Evolutionary conservation across 53 echinoderm and acorn worm species (phyloP), one percentile per base, ranked within the genome.

Genomic region (Glandiceps talaboti): DNA sequence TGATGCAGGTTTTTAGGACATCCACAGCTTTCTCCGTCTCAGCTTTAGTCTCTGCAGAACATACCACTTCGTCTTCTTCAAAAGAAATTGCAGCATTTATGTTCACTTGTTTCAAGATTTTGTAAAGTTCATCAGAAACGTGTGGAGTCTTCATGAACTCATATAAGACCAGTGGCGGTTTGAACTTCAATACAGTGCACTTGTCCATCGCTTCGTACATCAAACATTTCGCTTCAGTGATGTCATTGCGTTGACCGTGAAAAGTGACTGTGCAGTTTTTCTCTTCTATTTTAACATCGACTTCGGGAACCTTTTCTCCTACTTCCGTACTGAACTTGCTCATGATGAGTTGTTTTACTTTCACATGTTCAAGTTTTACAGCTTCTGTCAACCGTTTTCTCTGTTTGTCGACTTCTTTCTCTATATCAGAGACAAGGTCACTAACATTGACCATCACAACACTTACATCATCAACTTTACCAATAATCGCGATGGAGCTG

Each of bases 91-190:
- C 81, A 72, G 84, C 87, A 29, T 31, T n/a, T 10, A 84, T 83
- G 0, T 74, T 30, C 33, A 31, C 28, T 32, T 83, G 80, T 32
- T 74, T 76, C 1, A 87, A 32, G 6, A 84, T 73, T 30, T 87
- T 80, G 75, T 87, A 83, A 74, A 87, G 72, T 83, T 87, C 83
- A 28, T 87, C 83, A 1, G 1, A 26, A 26, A 76, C 74, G 73
- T 0, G 27, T 0, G 64, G 6, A 12, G 6, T 6, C 64, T 45
- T 6, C 20, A 45, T 6, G 20, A 45, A 45, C 6, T 45, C 6
- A 45, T 12, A 20, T 20, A 12, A 20, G 20, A 20, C 6, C 64
- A 12, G 64, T 45, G 64, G 6, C 20, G 64, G 64, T 45, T 45
- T 45, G 64, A 45, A 12, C 20, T 20, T 45, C 64, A 45, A 20